phyloP scores from a whole-genome alignment of 2,113 vertebrate species.

The Leptocoma aspasia region DNA sequence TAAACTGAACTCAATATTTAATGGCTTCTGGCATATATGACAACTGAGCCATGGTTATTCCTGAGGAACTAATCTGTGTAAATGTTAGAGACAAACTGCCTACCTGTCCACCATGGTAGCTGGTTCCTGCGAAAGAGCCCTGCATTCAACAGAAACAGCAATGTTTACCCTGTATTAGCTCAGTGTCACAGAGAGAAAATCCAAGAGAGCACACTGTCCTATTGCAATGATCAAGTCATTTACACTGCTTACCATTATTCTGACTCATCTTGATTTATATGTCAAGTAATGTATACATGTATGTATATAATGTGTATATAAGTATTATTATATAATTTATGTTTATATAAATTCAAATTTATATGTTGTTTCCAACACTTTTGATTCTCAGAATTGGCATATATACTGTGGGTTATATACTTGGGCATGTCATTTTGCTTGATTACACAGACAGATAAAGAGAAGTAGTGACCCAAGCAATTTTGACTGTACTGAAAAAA shows the following conservation, averaged over 20 bases:
- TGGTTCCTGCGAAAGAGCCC: conserved; percentile 14
- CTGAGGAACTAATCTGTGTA: neutral
- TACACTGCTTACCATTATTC: neutral
- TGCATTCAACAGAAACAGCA: conserved; percentile 1
- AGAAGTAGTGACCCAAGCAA: neutral
- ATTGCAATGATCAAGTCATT: neutral
- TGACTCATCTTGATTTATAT: neutral
- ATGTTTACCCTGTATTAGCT: neutral
- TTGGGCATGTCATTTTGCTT: neutral
- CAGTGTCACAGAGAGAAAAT: neutral
- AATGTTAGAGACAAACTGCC: neutral
- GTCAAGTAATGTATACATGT: neutral
- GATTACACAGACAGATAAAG: neutral
- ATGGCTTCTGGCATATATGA: neutral
- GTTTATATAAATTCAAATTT: neutral
- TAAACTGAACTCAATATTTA: neutral
- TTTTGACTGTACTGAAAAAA: neutral
- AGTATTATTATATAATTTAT: neutral
- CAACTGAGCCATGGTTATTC: neutral
- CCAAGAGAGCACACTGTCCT: neutral
- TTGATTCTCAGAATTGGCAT: neutral
- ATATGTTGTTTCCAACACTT: neutral
- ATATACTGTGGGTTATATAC: neutral
- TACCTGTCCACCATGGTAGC: conserved; percentile 11
- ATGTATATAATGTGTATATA: neutral